Evolutionary conservation across 2,113 vertebrate species (phyloP).

Genomic region (Anser brachyrhynchus): DNA sequence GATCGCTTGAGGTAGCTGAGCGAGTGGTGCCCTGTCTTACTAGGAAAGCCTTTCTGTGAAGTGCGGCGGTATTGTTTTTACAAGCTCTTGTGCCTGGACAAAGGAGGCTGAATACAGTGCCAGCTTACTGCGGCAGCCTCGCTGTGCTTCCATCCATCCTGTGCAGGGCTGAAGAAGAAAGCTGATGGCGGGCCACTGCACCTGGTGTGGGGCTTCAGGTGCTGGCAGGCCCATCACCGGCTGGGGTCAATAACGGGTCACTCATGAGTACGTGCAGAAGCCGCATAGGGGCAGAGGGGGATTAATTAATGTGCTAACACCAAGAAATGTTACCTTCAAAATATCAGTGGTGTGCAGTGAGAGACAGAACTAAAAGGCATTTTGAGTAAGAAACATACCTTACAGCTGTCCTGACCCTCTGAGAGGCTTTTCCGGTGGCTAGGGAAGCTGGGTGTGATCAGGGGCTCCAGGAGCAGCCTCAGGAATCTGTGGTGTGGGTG

Average conservation of each 20-base stretch:
- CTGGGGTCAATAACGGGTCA: rapidly evolving
- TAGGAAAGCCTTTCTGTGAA: background rate
- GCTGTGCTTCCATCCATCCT: background rate
- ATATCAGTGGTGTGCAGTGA: rapidly evolving
- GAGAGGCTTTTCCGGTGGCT: background rate
- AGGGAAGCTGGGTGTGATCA: rapidly evolving
- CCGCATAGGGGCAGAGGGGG: background rate
- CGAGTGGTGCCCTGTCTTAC: rapidly evolving
- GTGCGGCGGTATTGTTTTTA: background rate
- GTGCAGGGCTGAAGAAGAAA: background rate
- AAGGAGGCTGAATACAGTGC: background rate
- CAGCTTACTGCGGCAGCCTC: background rate
- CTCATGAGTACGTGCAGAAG: background rate
- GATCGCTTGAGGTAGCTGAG: background rate
- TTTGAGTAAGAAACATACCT: background rate
- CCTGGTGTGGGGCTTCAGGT: background rate
- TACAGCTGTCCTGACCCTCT: background rate
- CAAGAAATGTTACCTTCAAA: background rate
- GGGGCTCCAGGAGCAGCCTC: background rate
- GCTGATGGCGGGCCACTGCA: background rate
- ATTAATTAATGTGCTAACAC: background rate
- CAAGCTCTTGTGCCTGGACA: background rate
- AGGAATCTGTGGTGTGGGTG: background rate
- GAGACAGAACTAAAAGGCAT: background rate
- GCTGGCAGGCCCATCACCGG: background rate